Percentiles rank a stretch among this genome's conserved stretches.
Conservation (phyloP, 2,888 invertebrate species). For the Ecliptopera silaceata region DNA sequence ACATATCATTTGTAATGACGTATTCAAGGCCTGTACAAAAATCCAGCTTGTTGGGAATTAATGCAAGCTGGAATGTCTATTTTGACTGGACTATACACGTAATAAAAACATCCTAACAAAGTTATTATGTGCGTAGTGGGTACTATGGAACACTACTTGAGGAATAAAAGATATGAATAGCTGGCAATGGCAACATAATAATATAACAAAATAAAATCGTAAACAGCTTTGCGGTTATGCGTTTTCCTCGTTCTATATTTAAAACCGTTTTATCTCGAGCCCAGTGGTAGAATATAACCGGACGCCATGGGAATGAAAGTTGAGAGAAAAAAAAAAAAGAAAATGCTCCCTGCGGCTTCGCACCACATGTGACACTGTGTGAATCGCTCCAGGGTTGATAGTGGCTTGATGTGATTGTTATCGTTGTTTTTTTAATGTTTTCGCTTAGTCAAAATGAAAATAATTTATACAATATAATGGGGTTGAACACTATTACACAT, state of each 20-base stretch:
- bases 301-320: conserved; percentile 25
- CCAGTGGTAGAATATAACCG: conserved; percentile 34
- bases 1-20: no score
- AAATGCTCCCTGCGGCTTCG: conserved; percentile 49
- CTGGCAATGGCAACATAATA: conserved; percentile 30
- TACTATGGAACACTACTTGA: neutral
- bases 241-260: conserved; percentile 67
- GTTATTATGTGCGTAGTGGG: no score
- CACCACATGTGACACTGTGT: conserved; percentile 49
- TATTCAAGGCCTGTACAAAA: no score
- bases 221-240: conserved; percentile 42
- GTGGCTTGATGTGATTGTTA: conserved; percentile 13
- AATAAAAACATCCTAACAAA: no score
- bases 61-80: no score
- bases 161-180: conserved; percentile 17
- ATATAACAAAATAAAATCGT: conserved; percentile 32
- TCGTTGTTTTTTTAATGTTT: conserved; percentile 6
- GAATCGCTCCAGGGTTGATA: conserved; percentile 29
- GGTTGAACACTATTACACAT: no score
- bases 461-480: no score
- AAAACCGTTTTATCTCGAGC: conserved; percentile 63
- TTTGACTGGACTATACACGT: no score
- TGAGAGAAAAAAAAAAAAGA: conserved; percentile 43
- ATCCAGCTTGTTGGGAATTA: no score
- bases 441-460: neutral